Percentiles rank a stretch among this genome's conserved stretches.
Conservation (phyloP, 2,797 vertebrate species). For the Falco columbarius region DNA sequence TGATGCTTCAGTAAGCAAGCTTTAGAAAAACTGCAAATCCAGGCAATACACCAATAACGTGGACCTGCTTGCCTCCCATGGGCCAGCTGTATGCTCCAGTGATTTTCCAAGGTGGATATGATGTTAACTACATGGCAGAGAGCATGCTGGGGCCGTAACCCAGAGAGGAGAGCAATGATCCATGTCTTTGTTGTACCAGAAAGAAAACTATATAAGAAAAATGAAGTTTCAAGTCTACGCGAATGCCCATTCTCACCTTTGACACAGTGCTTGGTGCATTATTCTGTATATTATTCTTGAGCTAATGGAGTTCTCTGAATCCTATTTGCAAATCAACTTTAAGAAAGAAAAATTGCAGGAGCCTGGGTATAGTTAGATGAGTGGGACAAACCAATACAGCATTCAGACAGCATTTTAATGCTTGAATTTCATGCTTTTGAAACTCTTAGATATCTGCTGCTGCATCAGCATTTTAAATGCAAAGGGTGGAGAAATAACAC, state of each 20-base stretch:
- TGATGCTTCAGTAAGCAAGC: not conserved
- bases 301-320: not conserved
- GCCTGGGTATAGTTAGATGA: not conserved
- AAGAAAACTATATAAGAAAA: slow-evolving; percentile 22
- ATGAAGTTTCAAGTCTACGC: not conserved
- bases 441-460: not conserved
- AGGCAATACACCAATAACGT: not conserved
- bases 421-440: slow-evolving; percentile 5
- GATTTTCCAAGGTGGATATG: not conserved
- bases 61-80: not conserved
- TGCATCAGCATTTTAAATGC: slow-evolving; percentile 11
- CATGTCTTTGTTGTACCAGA: not conserved
- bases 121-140: slow-evolving; percentile 15
- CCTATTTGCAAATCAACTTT: not conserved
- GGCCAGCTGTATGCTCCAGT: not conserved
- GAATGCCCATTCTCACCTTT: not conserved
- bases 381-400: not conserved
- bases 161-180: not conserved
- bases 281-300: not conserved
- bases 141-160: not conserved
- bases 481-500: not conserved
- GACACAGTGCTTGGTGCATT: not conserved
- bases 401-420: not conserved
- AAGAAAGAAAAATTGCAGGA: slow-evolving; percentile 15
- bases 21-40: not conserved